A percentile compares a stretch with the other conserved stretches of the same genome.
Evolutionary conservation across 2,888 invertebrate species (phyloP).

Genomic region (Watsonalla binaria): DNA sequence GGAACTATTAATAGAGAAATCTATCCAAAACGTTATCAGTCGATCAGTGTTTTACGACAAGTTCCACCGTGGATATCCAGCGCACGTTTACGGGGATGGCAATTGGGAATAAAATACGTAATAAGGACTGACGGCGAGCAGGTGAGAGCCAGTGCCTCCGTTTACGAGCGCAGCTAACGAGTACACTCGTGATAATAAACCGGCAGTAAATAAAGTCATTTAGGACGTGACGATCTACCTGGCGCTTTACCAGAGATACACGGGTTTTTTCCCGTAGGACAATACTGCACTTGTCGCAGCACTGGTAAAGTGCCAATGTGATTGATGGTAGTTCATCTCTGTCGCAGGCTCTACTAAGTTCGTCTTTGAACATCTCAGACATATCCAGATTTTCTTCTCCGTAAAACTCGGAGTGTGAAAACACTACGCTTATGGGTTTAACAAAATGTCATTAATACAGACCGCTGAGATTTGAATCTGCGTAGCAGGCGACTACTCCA

Average conservation of each 20-base stretch:
- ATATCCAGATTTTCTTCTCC: too few relatives aligned
- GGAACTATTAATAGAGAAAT: not conserved
- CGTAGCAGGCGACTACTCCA: too few relatives aligned
- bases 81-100: conserved; percentile 1
- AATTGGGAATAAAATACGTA: conserved; percentile 18
- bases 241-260: not conserved
- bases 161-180: conserved; percentile 57
- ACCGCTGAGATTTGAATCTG: too few relatives aligned
- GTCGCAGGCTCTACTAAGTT: too few relatives aligned
- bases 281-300: too few relatives aligned
- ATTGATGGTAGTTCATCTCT: too few relatives aligned
- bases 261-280: not conserved
- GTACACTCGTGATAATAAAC: conserved; percentile 55
- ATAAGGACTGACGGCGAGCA: conserved; percentile 24
- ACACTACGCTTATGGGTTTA: too few relatives aligned
- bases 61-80: not conserved
- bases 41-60: conserved; percentile 2
- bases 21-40: not conserved
- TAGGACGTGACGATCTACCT: conserved; percentile 30
- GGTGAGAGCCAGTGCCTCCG: conserved; percentile 32
- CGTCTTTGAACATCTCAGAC: too few relatives aligned
- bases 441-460: too few relatives aligned
- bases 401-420: too few relatives aligned
- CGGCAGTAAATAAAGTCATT: conserved; percentile 48
- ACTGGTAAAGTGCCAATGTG: too few relatives aligned